Evolutionary conservation across 2,113 vertebrate species (phyloP), one percentile per base, ranked within the genome.

Genomic region (Bubo blakistoni): DNA sequence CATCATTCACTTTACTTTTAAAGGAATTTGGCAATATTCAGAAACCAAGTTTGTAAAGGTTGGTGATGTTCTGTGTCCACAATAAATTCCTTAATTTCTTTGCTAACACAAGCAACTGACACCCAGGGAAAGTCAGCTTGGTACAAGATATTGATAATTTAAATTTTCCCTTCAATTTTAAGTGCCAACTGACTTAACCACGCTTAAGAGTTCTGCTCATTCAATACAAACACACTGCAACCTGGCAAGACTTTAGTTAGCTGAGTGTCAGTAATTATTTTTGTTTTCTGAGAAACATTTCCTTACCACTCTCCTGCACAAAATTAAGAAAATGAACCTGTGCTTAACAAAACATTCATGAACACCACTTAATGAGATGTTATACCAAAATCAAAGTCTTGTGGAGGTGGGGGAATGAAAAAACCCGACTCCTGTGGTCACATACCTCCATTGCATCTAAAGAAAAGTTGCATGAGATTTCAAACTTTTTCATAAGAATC

Each of bases 371-470:
- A 65, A 61, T 30, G 25, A 86, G 22, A 85, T 29, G 6, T 51
- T 73, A 51, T 10, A 86, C 15, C 38, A 79, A 90, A 93, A 36
- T 2, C 8, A 16, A 74, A 86, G 34, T 61, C 49, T 74, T 73
- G 9, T 34, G 13, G 20, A 32, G 5, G 62, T 77, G 19, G 2
- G 5, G 13, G 46, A 80, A 51, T 25, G 4, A 61, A 67, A 74
- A 42, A 40, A n/a, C 5, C 9, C 2, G 11, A 82, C 13, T 70
- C 11, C 22, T n/a, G 22, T 14, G 26, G 13, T 80, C 51, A 88
- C 88, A 20, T 96, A 99, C 99, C 99, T 99, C 99, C 99, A 99
- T 99, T 93, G 98, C 99, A 5, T 99, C 99, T 72, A 99, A 98
- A 6, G 99, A 99, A 89, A 98, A 96, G 97, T 99, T 99, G 97